Evolutionary conservation across 2,113 vertebrate genomes (phyloP), one percentile per base, ranked within the genome.

Genomic region (Protomyctophum bolini): DNA sequence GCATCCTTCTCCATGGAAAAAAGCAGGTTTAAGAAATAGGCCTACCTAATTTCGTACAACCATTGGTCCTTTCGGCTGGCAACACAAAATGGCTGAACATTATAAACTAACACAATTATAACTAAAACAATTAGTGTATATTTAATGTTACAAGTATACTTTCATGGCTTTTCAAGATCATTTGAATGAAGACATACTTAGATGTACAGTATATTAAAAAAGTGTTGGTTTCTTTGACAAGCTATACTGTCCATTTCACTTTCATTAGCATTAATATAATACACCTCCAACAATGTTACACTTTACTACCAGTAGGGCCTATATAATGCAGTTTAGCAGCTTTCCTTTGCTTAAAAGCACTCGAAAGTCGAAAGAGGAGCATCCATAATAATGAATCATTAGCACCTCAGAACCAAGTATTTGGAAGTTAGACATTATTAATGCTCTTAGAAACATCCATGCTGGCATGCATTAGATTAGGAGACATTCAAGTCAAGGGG

Each of bases 221-320:
- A 58, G 56, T 29, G 55, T 68, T 45, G 70, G 79, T 84, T 85
- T 88, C 78, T 83, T 63, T 68, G 10, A 11, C 51, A 11, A 11
- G 9, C 51, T 52, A 11, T 8, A 52, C 9, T 11, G 12, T 60
- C 60, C 2, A 55, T 63, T 78, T 75, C 63, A 1, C 52, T 79
- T 83, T 73, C 65, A 62, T 55, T 10, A 29, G 29, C 51, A 57
- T 58, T 10, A 21, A 28, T 21, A 21, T 21, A 58, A 15, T 10
- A 56, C 1, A 10, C 60, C 48, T 79, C 6, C 7, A 58, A 41
- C 33, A 41, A 41, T 41, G 33, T 41, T 41, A 41, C 33, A 41
- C 33, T 41, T 41, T 41, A 41, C 33, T 21, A 21, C 21, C 21
- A 21, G 21, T 21, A 21, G 21, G 21, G 21, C 21, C 21, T 21